phyloP scores from a whole-genome alignment of 2,888 invertebrate species.

The Torymus texanus region DNA sequence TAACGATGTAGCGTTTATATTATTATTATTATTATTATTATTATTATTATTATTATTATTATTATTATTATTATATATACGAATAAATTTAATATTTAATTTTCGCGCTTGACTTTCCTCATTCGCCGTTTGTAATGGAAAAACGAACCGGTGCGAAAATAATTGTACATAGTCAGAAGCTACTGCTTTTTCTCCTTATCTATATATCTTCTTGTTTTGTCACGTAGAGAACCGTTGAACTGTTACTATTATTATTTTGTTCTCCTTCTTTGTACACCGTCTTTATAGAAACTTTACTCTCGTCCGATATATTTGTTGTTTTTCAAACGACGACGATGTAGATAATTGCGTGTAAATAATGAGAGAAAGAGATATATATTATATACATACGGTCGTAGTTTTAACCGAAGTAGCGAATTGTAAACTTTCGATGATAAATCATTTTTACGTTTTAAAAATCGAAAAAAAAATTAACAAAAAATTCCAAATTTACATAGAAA shows the following conservation, averaged over 20 bases:
- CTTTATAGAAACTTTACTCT: too few species aligned
- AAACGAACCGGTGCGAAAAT: constrained; percentile 6
- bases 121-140: not conserved
- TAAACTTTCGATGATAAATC: constrained; percentile 20
- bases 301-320: constrained; percentile 4
- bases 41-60: not conserved
- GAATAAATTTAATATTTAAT: constrained; percentile 31
- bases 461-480: not conserved
- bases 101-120: constrained; percentile 16
- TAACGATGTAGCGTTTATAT: constrained; percentile 26
- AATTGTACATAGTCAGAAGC: constrained; percentile 49
- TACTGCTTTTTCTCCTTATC: constrained; percentile 8
- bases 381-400: constrained; percentile 28
- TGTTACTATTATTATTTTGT: too few species aligned
- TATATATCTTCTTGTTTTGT: too few species aligned
- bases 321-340: constrained; percentile 22
- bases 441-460: constrained; percentile 52
- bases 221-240: too few species aligned
- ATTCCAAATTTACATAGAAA: too few species aligned
- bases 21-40: too few species aligned
- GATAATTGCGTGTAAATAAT: constrained; percentile 49
- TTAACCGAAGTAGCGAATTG: constrained; percentile 29
- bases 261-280: too few species aligned
- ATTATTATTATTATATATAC: too few species aligned
- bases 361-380: constrained; percentile 30